These are phyloP conservation scores for Hyperopisus bebe DNA, from an alignment of 2,113 vertebrate species.

Conservation along the genomic window DNA sequence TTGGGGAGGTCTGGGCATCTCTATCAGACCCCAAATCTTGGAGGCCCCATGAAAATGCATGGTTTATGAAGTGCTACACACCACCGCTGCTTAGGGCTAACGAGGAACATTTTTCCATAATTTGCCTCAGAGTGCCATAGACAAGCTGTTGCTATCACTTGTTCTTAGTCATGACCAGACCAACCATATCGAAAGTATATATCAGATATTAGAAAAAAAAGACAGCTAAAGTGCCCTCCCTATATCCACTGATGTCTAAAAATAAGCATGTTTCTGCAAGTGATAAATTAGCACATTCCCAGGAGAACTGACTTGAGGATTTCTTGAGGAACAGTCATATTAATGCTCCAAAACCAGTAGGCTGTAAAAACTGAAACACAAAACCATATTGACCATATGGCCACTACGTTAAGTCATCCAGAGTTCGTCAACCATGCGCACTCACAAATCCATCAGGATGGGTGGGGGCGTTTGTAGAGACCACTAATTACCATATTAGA, in stretches of 20 bases:
- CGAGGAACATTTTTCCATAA: not conserved
- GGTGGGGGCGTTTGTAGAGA: not conserved
- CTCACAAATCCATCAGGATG: not conserved
- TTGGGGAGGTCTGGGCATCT: not conserved
- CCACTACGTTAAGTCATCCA: not conserved
- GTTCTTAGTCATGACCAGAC: not conserved
- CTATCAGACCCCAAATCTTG: not conserved
- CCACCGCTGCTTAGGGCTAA: not conserved
- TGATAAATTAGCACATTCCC: not conserved
- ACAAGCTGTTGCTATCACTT: not conserved
- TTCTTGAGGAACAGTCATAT: not conserved
- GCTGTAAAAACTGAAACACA: not conserved
- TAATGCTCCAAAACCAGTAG: not conserved
- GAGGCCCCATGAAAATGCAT: not conserved
- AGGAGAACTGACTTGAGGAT: not conserved
- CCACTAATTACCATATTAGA: not conserved
- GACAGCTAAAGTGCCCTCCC: not conserved
- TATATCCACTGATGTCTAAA: not conserved
- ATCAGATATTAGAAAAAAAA: not conserved
- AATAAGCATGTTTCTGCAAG: not conserved
- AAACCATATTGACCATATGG: slow-evolving; percentile 9
- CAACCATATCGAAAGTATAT: not conserved
- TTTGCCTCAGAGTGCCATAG: not conserved
- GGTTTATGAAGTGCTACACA: not conserved
- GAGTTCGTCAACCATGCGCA: not conserved